Evolutionary conservation across 2,888 invertebrate species (phyloP).

Genomic region (Mesorhabditis spiculigera): DNA sequence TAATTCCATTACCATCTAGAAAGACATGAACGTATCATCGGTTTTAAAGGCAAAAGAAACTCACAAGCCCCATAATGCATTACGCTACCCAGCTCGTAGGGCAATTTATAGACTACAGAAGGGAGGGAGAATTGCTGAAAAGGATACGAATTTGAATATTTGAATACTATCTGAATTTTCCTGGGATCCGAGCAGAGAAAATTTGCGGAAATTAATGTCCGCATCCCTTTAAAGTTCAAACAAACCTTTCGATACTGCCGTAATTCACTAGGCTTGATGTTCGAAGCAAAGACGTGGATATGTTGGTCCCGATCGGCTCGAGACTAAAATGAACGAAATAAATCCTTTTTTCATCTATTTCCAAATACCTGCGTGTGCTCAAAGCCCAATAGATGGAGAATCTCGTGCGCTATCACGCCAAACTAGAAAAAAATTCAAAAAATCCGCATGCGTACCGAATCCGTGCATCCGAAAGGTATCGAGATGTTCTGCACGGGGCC

Average conservation of each 20-base stretch:
- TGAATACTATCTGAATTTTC: not conserved
- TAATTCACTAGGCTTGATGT: not conserved
- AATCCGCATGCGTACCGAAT: not conserved
- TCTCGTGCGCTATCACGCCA: not conserved
- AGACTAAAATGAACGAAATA: not conserved
- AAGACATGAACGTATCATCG: too few relatives aligned
- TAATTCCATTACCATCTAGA: too few relatives aligned
- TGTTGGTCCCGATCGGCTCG: not conserved
- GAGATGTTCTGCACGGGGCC: not conserved
- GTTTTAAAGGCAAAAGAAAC: not conserved
- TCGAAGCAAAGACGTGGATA: not conserved
- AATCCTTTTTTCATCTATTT: not conserved
- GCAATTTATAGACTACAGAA: not conserved
- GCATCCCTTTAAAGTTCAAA: not conserved
- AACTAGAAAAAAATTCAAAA: not conserved
- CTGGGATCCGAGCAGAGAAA: not conserved
- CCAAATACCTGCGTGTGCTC: not conserved
- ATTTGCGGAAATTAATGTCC: not conserved
- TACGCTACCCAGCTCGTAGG: not conserved
- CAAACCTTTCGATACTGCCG: not conserved
- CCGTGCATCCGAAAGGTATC: not conserved
- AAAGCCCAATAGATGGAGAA: not conserved
- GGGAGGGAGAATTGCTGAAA: not conserved
- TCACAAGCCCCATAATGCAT: conserved; percentile 4
- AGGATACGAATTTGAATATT: not conserved